Percentiles rank a stretch among this genome's conserved stretches.
Evolutionary conservation across 35 echinoderm and acorn worm genomes (phyloP).

Genomic region (Acanthaster planci): DNA sequence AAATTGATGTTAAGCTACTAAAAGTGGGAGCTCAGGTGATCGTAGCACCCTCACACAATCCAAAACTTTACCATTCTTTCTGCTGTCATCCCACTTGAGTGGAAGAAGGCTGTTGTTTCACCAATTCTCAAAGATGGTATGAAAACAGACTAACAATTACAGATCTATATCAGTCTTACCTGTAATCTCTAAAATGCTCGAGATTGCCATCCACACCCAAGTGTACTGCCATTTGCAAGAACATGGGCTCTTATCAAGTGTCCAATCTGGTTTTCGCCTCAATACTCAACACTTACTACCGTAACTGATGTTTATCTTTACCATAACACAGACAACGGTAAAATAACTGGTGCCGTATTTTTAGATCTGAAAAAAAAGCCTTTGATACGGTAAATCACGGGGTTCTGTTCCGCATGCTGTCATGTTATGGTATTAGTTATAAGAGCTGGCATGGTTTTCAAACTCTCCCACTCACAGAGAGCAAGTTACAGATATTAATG

Average conservation of each 20-base stretch:
- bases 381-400: slow-evolving; percentile 25
- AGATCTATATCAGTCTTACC: slow-evolving; percentile 35
- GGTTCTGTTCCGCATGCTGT: slow-evolving; percentile 16
- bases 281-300: not conserved
- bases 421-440: not conserved
- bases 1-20: not conserved
- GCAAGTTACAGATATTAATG: too few species aligned
- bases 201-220: slow-evolving; percentile 10
- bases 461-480: not conserved
- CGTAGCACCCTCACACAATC: slow-evolving; percentile 4
- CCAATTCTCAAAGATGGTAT: slow-evolving; percentile 16
- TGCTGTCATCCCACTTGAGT: slow-evolving; percentile 15
- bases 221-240: slow-evolving; percentile 7
- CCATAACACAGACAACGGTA: slow-evolving; percentile 16
- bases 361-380: slow-evolving; percentile 35
- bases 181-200: slow-evolving; percentile 37
- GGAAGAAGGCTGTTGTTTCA: slow-evolving; percentile 13
- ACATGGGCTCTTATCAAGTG: not conserved
- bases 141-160: slow-evolving; percentile 23
- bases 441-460: not conserved
- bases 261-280: slow-evolving; percentile 47
- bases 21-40: not conserved
- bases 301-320: not conserved
- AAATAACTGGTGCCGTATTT: slow-evolving; percentile 23
- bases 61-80: not conserved